Evolutionary conservation across 2,797 vertebrate species (phyloP), one percentile per base, ranked within the genome.

Genomic region (Platalea minor): DNA sequence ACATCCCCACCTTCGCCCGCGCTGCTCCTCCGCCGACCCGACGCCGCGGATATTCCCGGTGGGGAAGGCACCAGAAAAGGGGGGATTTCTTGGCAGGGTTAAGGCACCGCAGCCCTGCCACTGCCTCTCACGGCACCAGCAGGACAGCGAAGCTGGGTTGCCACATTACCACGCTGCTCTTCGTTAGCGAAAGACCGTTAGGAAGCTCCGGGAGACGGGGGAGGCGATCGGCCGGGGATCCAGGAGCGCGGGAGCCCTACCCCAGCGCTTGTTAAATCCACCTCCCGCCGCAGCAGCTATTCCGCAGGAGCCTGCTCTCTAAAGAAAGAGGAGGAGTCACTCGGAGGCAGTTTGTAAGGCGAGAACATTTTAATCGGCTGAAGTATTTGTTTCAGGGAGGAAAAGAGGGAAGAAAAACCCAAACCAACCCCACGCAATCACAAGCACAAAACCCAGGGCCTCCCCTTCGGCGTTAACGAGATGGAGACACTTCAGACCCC

Each of bases 41-140:
- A 26, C 54, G 3, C 54, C 5, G 7, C 1, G 11, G 41, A 23
- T 8, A 2, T 6, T 35, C 14, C 54, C 2, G 6, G 33, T 6
- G 39, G 23, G 31, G 39, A 59, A 59, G 9, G 26, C 11, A 28
- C 26, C 5, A 4, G 26, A 18, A 75, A 37, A 60, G 31, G 8
- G 11, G 25, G 43, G 18, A 21, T 45, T 45, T 28, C 53, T 45
- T 18, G 1, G 39, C 9, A 41, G 50, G 28, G 37, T 41, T 33
- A 16, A 50, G 37, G 39, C 68, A 17, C 67, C 5, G 15, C 7
- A 23, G 35, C 35, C 19, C 17, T 17, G 35, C 45, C 7, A 5
- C 65, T 7, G 12, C 48, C 37, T 24, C 50, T 39, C 53, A 31
- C 1, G 13, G 64, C 6, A 4, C 35, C 45, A 19, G 43, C n/a